Conservation (phyloP, 2,113 vertebrate genomes). For the Nanger granti region DNA sequence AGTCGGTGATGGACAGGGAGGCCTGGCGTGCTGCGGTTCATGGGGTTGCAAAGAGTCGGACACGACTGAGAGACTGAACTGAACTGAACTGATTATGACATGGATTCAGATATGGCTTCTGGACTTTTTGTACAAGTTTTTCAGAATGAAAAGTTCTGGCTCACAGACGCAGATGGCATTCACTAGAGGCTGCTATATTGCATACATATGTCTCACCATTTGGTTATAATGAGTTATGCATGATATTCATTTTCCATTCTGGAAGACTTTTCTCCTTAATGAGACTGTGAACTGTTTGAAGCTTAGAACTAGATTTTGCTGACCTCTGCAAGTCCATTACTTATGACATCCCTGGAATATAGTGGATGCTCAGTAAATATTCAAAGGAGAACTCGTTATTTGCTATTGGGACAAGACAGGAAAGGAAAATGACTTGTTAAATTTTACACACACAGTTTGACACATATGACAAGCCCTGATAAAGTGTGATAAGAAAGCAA, state of each 20-base stretch:
- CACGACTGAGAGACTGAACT: fast-evolving
- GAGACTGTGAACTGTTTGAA: neutral
- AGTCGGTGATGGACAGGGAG: neutral
- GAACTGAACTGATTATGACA: neutral
- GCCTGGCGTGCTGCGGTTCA: neutral
- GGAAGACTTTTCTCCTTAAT: neutral
- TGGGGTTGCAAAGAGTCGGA: neutral
- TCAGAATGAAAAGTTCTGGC: neutral
- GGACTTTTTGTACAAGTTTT: neutral
- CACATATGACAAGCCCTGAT: neutral
- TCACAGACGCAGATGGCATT: neutral
- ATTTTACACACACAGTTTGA: neutral
- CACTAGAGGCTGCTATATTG: neutral
- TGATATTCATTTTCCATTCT: neutral
- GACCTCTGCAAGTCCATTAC: neutral
- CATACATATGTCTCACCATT: neutral
- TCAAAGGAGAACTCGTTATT: neutral
- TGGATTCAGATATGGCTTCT: neutral
- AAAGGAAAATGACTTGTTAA: neutral
- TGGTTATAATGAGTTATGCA: neutral
- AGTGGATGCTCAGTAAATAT: neutral
- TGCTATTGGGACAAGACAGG: neutral
- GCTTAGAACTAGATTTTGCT: neutral
- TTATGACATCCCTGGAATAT: neutral
- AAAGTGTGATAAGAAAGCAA: neutral